Evolutionary conservation across 1,140 invertebrate genomes (phyloP), one percentile per base, ranked within the genome.

Genomic region (Drosophila neocordata): DNA sequence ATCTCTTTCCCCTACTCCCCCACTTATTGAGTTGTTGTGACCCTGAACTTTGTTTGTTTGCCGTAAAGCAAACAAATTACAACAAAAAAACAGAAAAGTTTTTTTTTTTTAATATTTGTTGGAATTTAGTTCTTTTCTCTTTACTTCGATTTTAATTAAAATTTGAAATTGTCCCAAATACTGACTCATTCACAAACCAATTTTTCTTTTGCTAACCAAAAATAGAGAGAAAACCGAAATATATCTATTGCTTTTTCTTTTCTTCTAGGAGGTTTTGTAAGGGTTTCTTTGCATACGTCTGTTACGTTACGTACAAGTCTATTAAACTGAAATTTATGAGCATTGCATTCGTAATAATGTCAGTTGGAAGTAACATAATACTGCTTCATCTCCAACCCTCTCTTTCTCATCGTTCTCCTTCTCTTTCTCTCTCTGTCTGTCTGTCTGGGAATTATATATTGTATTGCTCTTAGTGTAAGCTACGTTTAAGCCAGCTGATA

Each of bases 261-360:
- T 20, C 7, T 24, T 63, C 7, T 24, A n/a, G 41, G 27, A 64
- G 7, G 18, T 65, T 51, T n/a, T 22, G 8, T 64, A 58, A 58
- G n/a, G n/a, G n/a, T n/a, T 58, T 44, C 74, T 79, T 83, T 76
- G 80, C 80, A 79, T 76, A 68, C 56, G 61, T 58, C 53, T 27
- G 2, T 11, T 48, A 48, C 15, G 15, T 48, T 48, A 13, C 2
- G 34, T 76, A 73, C 56, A 72, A 70, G 73, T 80, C 71, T 74
- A 79, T 85, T 85, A 80, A 80, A 61, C 52, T 59, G n/a, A 65
- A 85, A 85, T 85, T 85, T 85, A 85, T 80, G 31, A 65, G 66
- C 64, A 56, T 27, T 56, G 53, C 41, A 48, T 48, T 48, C 41
- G 15, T 13, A 56, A 56, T 27, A 56, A 56, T 56, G 53, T 34